Base-by-base conservation (phyloP, 1,140 invertebrate genomes). In the Streblospio benedicti region DNA sequence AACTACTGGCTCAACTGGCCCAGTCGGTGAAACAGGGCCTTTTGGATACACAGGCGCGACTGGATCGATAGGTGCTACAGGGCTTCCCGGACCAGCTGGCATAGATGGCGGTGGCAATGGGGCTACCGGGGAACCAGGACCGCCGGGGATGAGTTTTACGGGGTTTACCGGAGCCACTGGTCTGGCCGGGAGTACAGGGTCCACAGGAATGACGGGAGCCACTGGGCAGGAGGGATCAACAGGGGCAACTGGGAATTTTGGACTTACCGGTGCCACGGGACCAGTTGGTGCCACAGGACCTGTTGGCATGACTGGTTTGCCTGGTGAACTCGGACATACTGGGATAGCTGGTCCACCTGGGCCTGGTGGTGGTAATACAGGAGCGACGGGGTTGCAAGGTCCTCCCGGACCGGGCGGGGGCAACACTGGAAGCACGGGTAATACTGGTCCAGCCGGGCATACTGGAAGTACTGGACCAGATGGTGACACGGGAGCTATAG, bases 201-300 rank as follows among this genome's bases (percentile, higher is more conserved):
- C 44, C 18, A 4, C n/a, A 47, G 44, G 44, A 47, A 27, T 20
- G 4, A 47, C 4, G 9, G 44, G 44, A n/a, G 27, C n/a, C 27
- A n/a, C 44, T 18, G 55, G 55, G 12, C 33, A 20, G 25, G 38
- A 44, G 18, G 55, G 55, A 33, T n/a, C 33, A 44, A 45, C 5
- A 44, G 55, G 55, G 47, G 23, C 55, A 38, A 25, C 55, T 20
- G 55, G 55, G 47, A 25, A 12, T 45, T 23, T 31, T 57, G 44
- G 44, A 9, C 44, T 4, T 4, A 47, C 44, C n/a, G 44, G 44
- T 6, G 27, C 44, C 5, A 5, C 44, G 6, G 44, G 44, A 47
- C n/a, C 44, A 6, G n/a, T 25, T 20, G 44, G 44, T 20, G 5
- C 44, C 18, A n/a, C 5, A 27, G 44, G 44, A 6, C n/a, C 18